Evolutionary conservation across 1,140 invertebrate genomes (phyloP).

Genomic region (Drosophila busckii): DNA sequence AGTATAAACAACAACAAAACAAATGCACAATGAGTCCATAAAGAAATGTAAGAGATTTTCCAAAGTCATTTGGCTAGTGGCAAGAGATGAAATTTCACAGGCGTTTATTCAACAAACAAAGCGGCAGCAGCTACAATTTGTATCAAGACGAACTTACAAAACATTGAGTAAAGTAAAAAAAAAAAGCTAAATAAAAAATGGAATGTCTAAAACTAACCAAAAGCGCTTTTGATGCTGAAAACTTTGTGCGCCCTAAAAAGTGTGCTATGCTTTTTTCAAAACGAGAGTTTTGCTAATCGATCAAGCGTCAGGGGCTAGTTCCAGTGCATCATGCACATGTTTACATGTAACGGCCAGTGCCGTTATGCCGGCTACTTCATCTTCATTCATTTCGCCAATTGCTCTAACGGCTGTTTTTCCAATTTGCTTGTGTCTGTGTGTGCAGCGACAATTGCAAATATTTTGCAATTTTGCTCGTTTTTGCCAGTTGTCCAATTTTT

Average conservation of each 20-base stretch:
- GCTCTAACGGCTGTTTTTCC: slow-evolving; percentile 19
- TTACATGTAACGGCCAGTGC: slow-evolving; percentile 2
- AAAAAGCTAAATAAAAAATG: not conserved
- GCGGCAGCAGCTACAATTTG: slow-evolving; percentile 12
- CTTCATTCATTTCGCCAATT: slow-evolving; percentile 70
- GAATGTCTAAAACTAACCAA: not conserved
- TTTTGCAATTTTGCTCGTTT: slow-evolving; percentile 64
- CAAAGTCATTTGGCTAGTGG: slow-evolving; percentile 24
- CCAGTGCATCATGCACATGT: slow-evolving; percentile 21
- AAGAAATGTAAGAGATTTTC: slow-evolving; percentile 38
- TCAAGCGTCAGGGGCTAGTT: no score
- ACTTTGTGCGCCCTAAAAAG: no score
- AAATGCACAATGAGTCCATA: slow-evolving; percentile 6
- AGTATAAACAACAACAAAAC: not conserved
- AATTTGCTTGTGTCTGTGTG: slow-evolving; percentile 9
- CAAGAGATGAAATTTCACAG: not conserved
- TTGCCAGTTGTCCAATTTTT: slow-evolving; percentile 23
- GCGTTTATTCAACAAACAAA: slow-evolving; percentile 22
- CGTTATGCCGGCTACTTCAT: slow-evolving; percentile 50
- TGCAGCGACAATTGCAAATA: slow-evolving; percentile 68
- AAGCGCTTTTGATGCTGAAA: no score
- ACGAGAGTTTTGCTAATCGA: no score
- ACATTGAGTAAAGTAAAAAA: slow-evolving; percentile 6
- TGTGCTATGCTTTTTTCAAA: no score
- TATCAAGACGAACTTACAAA: slow-evolving; percentile 6